Evolutionary conservation across 2,797 vertebrate genomes (phyloP).

Genomic region (Scyliorhinus canicula): DNA sequence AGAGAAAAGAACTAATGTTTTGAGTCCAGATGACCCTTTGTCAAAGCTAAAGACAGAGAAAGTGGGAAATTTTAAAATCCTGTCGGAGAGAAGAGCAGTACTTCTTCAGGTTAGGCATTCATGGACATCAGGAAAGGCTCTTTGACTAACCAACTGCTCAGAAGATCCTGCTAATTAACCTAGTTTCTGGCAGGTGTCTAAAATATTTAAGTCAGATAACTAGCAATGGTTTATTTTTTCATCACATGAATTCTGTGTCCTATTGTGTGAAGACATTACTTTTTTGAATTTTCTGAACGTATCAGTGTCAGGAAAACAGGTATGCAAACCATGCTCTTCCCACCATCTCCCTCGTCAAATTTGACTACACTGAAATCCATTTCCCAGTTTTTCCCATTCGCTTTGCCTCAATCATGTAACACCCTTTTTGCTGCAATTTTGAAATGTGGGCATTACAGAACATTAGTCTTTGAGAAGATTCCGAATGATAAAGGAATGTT

Average conservation of each 20-base stretch:
- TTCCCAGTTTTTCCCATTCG: too few species aligned
- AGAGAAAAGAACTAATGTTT: too few species aligned
- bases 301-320: not conserved
- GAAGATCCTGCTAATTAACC: not conserved
- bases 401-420: not conserved
- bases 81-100: too few species aligned
- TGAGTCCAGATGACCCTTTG: too few species aligned
- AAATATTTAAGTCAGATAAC: not conserved
- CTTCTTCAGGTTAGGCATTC: too few species aligned
- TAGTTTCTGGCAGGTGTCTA: not conserved
- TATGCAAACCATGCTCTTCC: not conserved
- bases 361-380: too few species aligned
- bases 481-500: not conserved
- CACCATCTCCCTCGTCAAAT: too few species aligned
- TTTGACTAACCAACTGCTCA: not conserved
- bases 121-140: too few species aligned
- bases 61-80: too few species aligned
- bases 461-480: not conserved
- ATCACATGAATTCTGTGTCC: not conserved
- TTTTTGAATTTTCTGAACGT: not conserved
- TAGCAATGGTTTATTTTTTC: not conserved
- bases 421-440: not conserved
- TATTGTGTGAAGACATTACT: not conserved
- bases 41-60: too few species aligned
- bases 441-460: not conserved